Evolutionary conservation across 2,113 vertebrate genomes (phyloP), one percentile per base, ranked within the genome.

Genomic region (Hoplias malabaricus): DNA sequence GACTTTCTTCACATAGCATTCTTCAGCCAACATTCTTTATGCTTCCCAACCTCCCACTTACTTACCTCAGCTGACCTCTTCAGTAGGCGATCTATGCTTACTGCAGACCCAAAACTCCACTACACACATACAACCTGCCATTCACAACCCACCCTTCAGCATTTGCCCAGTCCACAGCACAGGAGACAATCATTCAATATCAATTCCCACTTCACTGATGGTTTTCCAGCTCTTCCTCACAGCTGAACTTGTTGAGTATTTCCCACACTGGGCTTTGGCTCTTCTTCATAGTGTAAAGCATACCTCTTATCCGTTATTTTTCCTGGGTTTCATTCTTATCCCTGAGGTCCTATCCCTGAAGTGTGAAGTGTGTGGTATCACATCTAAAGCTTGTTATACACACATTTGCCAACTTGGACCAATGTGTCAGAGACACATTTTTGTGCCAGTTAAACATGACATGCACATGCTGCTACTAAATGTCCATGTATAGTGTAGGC

Each of bases 41-140:
- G 48, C 48, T 57, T 72, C 50, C 40, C 6, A 23, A 16, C 53
- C 69, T 72, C 69, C 69, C 69, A 57, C 69, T 71, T 36, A 31
- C 34, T 53, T 21, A 67, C 16, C 61, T 54, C 48, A 8, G 48
- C 48, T 8, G 48, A 53, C 48, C 48, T 23, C 48, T 53, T 65
- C 21, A 38, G 59, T 75, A 21, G 42, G 43, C 61, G 12, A 31
- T 66, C 33, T 67, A 62, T 65, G 73, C 50, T 76, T 67, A 42
- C 33, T 12, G 62, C 73, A 40, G 25, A n/a, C 27, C 61, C 63
- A 43, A 57, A 67, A 59, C 33, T 16, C 56, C 68, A 50, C 57
- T 40, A 12, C 50, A 19, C 40, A 25, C 42, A 57, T 29, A 21
- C 69, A 72, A 56, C 36, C 14, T 66, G 36, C 69, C 54, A 27